A percentile compares a stretch with the other conserved stretches of the same genome.
Evolutionary conservation across 2,113 vertebrate genomes (phyloP).

Genomic region (Tonatia bakeri): DNA sequence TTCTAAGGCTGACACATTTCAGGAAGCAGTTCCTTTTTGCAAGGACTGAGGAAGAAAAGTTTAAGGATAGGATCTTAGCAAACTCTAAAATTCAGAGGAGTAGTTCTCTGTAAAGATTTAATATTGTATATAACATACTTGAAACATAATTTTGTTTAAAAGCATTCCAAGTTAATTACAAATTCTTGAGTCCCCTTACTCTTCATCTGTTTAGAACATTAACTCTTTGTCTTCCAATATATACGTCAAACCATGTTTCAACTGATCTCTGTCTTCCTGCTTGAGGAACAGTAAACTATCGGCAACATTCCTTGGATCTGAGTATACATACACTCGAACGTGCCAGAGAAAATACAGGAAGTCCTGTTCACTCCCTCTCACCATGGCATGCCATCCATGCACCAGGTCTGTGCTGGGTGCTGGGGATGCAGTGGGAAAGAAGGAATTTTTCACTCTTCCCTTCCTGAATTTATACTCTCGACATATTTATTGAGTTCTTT

Average conservation of each 20-base stretch:
- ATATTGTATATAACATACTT: slow-evolving; percentile 50
- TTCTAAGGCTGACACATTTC: background rate
- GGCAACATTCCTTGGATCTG: background rate
- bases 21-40: background rate
- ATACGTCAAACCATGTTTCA: background rate
- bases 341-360: background rate
- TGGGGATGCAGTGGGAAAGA: background rate
- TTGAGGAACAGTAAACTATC: background rate
- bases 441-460: background rate
- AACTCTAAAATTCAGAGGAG: slow-evolving; percentile 40
- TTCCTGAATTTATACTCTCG: background rate
- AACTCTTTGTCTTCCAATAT: background rate
- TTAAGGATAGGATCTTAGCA: slow-evolving; percentile 38
- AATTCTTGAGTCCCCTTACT: background rate
- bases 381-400: background rate
- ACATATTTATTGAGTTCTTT: background rate
- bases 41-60: background rate
- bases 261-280: background rate
- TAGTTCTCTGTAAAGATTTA: slow-evolving; percentile 41
- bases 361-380: background rate
- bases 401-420: background rate
- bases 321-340: background rate
- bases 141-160: slow-evolving; percentile 30
- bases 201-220: slow-evolving; percentile 16
- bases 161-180: slow-evolving; percentile 11